Conservation (phyloP, 2,888 invertebrate genomes). For the Nysson spinosus region DNA sequence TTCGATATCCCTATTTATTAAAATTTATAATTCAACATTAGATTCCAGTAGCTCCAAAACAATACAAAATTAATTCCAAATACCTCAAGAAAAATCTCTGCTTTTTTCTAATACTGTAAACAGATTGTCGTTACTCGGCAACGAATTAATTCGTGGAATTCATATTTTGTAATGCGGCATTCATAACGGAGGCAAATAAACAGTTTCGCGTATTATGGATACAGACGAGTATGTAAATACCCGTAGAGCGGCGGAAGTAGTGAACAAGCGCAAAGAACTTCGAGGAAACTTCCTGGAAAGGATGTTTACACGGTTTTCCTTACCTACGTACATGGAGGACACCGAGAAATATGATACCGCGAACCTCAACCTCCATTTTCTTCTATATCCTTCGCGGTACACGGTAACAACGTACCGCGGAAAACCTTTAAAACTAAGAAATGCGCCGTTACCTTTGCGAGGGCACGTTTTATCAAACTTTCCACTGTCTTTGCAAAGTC, state of each 20-base stretch:
- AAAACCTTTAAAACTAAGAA: background rate
- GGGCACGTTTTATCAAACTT: background rate
- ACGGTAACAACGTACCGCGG: background rate
- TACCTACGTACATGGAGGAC: background rate
- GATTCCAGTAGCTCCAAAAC: too few relatives aligned
- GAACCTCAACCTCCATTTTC: slow-evolving; percentile 8
- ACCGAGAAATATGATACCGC: slow-evolving; percentile 22
- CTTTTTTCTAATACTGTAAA: too few relatives aligned
- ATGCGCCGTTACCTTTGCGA: background rate
- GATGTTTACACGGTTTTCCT: slow-evolving; percentile 38
- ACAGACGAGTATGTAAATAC: slow-evolving; percentile 40
- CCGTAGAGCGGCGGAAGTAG: slow-evolving; percentile 13
- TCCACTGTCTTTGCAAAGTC: slow-evolving; percentile 1
- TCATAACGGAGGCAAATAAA: too few relatives aligned
- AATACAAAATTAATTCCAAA: too few relatives aligned
- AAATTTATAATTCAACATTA: too few relatives aligned
- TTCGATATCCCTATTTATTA: too few relatives aligned
- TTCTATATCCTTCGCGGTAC: too few relatives aligned
- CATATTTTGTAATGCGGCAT: too few relatives aligned
- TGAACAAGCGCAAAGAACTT: slow-evolving; percentile 32
- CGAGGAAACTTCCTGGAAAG: slow-evolving; percentile 29
- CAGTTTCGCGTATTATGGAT: too few relatives aligned
- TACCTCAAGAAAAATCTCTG: too few relatives aligned
- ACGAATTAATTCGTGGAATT: slow-evolving; percentile 8
- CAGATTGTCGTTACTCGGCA: background rate